phyloP scores from a whole-genome alignment of 2,113 vertebrate genomes.

The Haplochromis burtoni region DNA sequence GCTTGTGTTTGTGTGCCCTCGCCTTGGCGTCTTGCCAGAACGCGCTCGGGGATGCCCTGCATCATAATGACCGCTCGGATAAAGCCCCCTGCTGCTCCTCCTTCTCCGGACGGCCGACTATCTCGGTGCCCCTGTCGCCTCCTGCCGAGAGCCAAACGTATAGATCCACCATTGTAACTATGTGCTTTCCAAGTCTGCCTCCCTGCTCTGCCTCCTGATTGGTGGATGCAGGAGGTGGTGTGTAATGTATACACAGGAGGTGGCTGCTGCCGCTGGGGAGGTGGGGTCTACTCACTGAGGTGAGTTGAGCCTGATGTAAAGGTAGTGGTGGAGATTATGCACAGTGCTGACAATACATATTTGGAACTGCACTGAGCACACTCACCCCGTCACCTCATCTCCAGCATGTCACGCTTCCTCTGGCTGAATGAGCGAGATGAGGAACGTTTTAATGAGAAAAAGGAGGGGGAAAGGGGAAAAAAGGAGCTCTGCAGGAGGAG shows the following conservation, averaged over 20 bases:
- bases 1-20: background rate
- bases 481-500: conserved; percentile 6
- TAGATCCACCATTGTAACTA: conserved; percentile 64
- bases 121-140: conserved; percentile 1
- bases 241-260: conserved; percentile 61
- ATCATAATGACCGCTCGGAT: conserved; percentile 37
- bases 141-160: conserved; percentile 19
- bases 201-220: conserved; percentile 53
- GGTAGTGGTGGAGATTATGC: conserved; percentile 26
- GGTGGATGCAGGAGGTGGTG: conserved; percentile 46
- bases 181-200: conserved; percentile 69
- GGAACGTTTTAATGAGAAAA: conserved; percentile 31
- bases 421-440: background rate
- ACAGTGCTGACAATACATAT: conserved; percentile 52
- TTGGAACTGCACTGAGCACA: background rate
- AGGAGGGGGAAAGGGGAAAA: background rate
- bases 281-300: conserved; percentile 14
- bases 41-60: conserved; percentile 53
- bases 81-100: background rate
- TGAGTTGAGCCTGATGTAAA: conserved; percentile 29
- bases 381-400: background rate
- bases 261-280: background rate
- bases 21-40: conserved; percentile 21
- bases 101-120: background rate
- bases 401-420: background rate